These are phyloP conservation scores for Chionomys nivalis DNA, from an alignment of 2,113 vertebrate genomes.

Conservation along the genomic window DNA sequence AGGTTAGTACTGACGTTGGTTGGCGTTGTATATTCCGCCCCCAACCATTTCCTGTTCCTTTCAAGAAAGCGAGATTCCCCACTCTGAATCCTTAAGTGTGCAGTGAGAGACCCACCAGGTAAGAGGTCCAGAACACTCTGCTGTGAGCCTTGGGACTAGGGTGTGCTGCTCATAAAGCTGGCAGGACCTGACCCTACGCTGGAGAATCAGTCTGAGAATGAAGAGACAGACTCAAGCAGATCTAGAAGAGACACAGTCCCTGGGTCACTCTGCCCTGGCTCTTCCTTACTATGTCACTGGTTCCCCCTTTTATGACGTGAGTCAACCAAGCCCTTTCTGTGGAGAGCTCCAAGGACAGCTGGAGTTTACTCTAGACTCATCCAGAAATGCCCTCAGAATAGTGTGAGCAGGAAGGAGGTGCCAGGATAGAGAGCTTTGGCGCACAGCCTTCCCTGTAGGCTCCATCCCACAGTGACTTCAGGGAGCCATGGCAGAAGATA, in stretches of 20 bases:
- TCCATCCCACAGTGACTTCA: accelerated
- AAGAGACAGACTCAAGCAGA: accelerated
- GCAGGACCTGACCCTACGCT: not conserved
- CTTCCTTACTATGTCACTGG: not conserved
- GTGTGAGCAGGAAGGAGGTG: too few relatives aligned
- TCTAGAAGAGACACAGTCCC: not conserved
- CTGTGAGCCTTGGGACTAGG: accelerated
- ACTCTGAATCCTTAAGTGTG: too few relatives aligned
- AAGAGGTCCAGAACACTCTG: not conserved
- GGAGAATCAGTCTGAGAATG: not conserved
- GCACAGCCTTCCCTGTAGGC: too few relatives aligned
- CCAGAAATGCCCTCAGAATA: not conserved
- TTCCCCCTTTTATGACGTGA: too few relatives aligned
- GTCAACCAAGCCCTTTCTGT: not conserved
- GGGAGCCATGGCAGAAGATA: not conserved
- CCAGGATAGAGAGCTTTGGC: not conserved
- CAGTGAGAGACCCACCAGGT: too few relatives aligned
- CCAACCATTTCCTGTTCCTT: not conserved
- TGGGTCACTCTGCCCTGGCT: not conserved
- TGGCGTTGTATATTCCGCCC: accelerated
- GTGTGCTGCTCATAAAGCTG: accelerated
- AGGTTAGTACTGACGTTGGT: accelerated
- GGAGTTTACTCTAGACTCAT: accelerated
- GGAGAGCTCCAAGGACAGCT: not conserved
- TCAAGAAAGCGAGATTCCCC: too few relatives aligned